Base-by-base conservation (phyloP, 1,140 invertebrate genomes). In the Subanguina moxae region DNA sequence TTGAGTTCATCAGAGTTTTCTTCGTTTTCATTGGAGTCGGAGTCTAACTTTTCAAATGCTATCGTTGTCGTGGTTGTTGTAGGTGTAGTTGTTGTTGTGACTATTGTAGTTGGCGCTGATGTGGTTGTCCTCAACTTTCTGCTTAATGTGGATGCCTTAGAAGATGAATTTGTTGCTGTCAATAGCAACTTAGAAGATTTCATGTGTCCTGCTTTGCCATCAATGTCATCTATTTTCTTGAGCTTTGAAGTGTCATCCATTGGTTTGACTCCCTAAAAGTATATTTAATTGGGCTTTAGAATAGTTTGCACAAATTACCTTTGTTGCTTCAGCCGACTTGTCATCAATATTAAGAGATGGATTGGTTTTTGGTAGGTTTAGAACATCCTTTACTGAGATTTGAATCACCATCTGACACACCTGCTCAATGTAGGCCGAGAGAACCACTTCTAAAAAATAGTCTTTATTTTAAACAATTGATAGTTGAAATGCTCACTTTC, bases 391-490 rank as follows among this genome's bases (percentile, higher is more conserved):
- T 56, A 28, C 13, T 56, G 52, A 56, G 28, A 56, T 23, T 56
- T 56, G 52, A 23, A 13, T 56, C 3, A 28, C 28, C 28, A 56
- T 56, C 59, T 21, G 21, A 46, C 69, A 75, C 13, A 77, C 57
- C 27, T 70, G 64, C 57, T 66, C 56, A 15, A 76, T 46, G 57
- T 80, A 79, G 13, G 66, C 62, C 28, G 56, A 62, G 17, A 70
- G 59, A 3, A 42, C 52, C 42, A 62, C 58, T 48, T 70, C 77
- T 77, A 52, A 21, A 79, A 68, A 28, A 57, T n/a, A 45, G 1
- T 17, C 42, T 57, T 27, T 13, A 30, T 64, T 27, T 7, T 43
- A 45, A 75, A 42, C 17, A 23, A 1, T 1, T 21, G 56, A 21
- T 27, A 15, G 27, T 1, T 8, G 19, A n/a, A 58, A 58, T n/a